Percentiles rank a stretch among this genome's conserved stretches.
phyloP scores from a whole-genome alignment of 2,797 vertebrate species.

The Sylvia borin region DNA sequence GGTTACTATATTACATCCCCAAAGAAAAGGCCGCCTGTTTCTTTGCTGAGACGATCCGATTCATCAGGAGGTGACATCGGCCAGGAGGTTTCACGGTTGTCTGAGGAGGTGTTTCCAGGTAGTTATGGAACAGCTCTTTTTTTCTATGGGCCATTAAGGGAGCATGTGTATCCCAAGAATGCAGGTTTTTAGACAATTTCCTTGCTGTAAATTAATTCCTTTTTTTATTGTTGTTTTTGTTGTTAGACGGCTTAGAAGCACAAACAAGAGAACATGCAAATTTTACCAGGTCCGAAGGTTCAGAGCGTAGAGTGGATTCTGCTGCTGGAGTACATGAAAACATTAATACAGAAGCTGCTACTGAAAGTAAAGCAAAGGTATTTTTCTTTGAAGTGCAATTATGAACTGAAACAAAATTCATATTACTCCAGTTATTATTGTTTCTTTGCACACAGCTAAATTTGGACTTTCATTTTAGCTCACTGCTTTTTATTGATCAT shows the following conservation, averaged over 20 bases:
- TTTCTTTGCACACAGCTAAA: not conserved
- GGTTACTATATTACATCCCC: constrained; percentile 95
- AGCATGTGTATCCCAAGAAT: not conserved
- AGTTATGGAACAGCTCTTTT: not conserved
- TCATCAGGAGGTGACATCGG: constrained; percentile 58
- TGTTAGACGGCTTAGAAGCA: constrained; percentile 50
- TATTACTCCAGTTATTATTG: not conserved
- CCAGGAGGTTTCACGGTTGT: constrained; percentile 70
- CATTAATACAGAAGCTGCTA: not conserved
- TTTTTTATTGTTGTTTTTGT: not conserved
- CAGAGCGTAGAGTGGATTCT: not conserved
- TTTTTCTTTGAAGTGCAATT: not conserved
- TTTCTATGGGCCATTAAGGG: not conserved
- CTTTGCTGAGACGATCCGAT: constrained; percentile 84
- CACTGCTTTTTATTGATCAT: not conserved
- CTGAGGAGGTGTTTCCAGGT: constrained; percentile 84
- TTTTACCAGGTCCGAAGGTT: constrained; percentile 46
- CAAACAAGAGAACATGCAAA: not conserved
- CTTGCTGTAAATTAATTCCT: not conserved
- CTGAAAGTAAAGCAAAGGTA: constrained; percentile 58
- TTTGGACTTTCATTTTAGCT: not conserved
- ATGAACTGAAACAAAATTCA: not conserved
- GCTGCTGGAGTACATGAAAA: not conserved
- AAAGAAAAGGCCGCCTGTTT: constrained; percentile 89
- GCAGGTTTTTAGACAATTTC: not conserved